These are phyloP conservation scores for Chironomus riparius DNA, from an alignment of 2,888 invertebrate species.

Conservation along the genomic window DNA sequence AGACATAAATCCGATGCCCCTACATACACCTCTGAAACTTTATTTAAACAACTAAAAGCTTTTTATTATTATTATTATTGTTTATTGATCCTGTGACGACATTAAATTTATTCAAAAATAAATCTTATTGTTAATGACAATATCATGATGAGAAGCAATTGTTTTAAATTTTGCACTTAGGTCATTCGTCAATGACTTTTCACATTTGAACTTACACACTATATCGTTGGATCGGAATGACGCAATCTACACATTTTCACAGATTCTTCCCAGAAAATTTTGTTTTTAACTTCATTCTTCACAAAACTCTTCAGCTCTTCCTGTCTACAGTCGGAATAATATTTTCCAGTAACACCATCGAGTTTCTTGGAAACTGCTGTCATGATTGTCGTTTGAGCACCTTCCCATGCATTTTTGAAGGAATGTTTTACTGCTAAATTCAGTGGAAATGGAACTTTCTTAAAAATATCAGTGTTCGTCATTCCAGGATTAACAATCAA, in stretches of 20 bases:
- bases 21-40: too few species aligned
- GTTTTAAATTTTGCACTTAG: too few species aligned
- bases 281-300: background rate
- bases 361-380: background rate
- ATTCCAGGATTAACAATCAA: constrained; percentile 16
- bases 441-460: constrained; percentile 23
- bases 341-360: background rate
- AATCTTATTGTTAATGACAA: too few species aligned
- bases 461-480: constrained; percentile 15
- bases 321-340: constrained; percentile 21
- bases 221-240: constrained; percentile 2
- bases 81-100: too few species aligned
- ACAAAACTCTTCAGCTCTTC: background rate
- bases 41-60: too few species aligned
- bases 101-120: too few species aligned
- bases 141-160: too few species aligned
- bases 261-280: constrained; percentile 24
- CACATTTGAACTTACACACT: background rate
- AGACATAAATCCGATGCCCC: too few species aligned
- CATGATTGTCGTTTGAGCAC: constrained; percentile 21
- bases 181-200: too few species aligned
- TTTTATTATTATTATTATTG: too few species aligned
- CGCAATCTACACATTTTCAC: constrained; percentile 11
- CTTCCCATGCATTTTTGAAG: constrained; percentile 18
- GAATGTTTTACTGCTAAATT: constrained; percentile 13